A percentile compares a stretch with the other conserved stretches of the same genome.
phyloP scores from a whole-genome alignment of 1,140 invertebrate species.

The Mactra quadrangularis region DNA sequence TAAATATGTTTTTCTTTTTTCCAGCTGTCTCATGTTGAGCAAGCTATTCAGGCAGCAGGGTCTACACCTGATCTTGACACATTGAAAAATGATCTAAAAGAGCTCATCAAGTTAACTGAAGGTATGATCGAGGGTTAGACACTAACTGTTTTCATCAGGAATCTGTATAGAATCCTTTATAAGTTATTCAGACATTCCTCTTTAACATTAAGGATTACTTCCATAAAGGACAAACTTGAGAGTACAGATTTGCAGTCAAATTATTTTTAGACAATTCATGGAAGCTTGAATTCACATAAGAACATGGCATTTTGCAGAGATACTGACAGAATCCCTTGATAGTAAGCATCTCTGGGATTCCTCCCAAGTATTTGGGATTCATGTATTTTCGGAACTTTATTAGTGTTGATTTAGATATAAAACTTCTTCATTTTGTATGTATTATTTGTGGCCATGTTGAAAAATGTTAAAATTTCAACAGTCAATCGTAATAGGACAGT shows the following conservation, averaged over 20 bases:
- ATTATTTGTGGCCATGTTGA: no score
- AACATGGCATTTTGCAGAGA: neutral
- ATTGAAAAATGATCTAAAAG: conserved; percentile 73
- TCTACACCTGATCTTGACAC: conserved; percentile 71
- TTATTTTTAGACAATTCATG: neutral
- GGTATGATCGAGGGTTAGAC: conserved; percentile 59
- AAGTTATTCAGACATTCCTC: no score
- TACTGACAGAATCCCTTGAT: no score
- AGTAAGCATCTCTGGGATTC: no score
- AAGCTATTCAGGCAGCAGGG: conserved; percentile 72
- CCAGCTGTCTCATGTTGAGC: conserved; percentile 76
- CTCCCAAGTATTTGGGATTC: no score
- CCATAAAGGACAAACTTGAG: neutral
- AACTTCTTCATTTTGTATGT: no score
- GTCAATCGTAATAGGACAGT: no score
- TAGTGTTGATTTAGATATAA: no score
- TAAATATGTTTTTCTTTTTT: conserved; percentile 34
- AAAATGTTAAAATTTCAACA: no score
- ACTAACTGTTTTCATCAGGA: neutral
- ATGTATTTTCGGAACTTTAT: no score
- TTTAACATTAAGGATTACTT: no score
- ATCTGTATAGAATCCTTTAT: neutral
- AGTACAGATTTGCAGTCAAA: neutral
- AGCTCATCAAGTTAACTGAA: conserved; percentile 78
- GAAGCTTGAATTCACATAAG: no score